phyloP scores from a whole-genome alignment of 2,797 vertebrate genomes.

The Oreochromis mossambicus region DNA sequence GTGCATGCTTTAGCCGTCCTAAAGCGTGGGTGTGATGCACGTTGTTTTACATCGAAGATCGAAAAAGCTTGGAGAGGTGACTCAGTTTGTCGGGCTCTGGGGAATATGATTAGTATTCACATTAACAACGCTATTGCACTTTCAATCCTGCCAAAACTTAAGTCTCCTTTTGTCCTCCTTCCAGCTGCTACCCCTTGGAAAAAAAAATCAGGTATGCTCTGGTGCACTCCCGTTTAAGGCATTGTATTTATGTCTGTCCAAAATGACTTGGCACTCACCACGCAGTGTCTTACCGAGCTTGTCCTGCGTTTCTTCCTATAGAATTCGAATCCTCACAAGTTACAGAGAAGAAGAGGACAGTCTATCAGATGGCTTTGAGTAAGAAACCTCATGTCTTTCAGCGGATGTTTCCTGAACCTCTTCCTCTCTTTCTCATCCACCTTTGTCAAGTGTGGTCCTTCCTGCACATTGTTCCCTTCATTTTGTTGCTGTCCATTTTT shows the following conservation, averaged over 20 bases:
- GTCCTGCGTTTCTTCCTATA: conserved; percentile 38
- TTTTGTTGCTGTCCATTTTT: conserved; percentile 45
- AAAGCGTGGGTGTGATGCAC: conserved; percentile 30
- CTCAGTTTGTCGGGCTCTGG: conserved; percentile 55
- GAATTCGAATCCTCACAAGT: conserved; percentile 87
- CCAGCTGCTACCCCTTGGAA: conserved; percentile 90
- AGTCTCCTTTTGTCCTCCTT: conserved; percentile 72
- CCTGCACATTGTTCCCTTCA: conserved; percentile 6
- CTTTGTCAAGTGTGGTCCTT: conserved; percentile 32
- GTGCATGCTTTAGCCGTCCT: conserved; percentile 13
- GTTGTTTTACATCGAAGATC: conserved; percentile 22
- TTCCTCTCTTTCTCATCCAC: conserved; percentile 1
- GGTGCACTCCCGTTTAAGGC: conserved; percentile 21
- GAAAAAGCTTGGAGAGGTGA: conserved; percentile 46
- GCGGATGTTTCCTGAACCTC: conserved; percentile 1
- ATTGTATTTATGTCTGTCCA: conserved; percentile 31
- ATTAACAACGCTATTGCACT: conserved; percentile 52
- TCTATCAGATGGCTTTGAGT: conserved; percentile 97
- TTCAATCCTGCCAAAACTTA: conserved; percentile 61
- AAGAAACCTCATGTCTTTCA: conserved; percentile 64
- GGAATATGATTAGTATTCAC: conserved; percentile 70
- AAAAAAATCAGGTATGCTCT: conserved; percentile 88
- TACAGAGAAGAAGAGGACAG: conserved; percentile 92
- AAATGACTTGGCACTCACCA: conserved; percentile 16
- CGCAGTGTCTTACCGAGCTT: conserved; percentile 1